Evolutionary conservation across 2,797 vertebrate species (phyloP), one percentile per base, ranked within the genome.

Genomic region (Anguilla obscura): DNA sequence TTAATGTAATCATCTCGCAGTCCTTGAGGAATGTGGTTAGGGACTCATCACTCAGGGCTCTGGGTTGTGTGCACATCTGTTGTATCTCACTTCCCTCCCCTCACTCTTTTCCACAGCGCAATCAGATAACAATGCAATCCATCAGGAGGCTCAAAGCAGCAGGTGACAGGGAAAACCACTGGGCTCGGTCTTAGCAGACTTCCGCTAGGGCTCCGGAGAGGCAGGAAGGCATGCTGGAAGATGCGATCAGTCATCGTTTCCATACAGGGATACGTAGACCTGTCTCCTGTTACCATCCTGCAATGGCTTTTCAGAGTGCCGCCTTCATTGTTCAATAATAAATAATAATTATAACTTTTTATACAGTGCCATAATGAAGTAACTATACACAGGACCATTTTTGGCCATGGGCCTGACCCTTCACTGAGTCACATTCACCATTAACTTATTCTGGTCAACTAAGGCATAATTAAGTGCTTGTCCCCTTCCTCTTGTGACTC

Each of bases 41-140:
- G 30, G 74, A 33, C 74, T 40, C 74, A 40, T 36, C 33, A 21
- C 36, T 79, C 74, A 79, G 36, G 74, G 36, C 74, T 79, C 18
- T 4, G 74, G 69, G 30, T 36, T 74, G 71, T 12, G 63, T 74
- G 74, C 36, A 16, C 74, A 79, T 79, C 74, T 79, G 71, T 74
- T 74, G 74, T 79, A 14, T 40, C 74, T 40, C 74, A 6, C 36
- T 40, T 33, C 30, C 33, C 40, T 18, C 36, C 18, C 10, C 33
- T 33, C 36, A 3, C 36, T 30, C 71, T 16, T 74, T 76, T 36
- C 74, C 36, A 16, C 33, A 18, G 30, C 30, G 54, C 54, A 9
- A 24, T 66, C 63, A 3, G 36, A 79, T 79, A 79, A 79, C 74
- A 79, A 79, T 18, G 74, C 33, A 40, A 79, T 79, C 74, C 74